phyloP scores from a whole-genome alignment of 2,797 vertebrate genomes.

The Hydrocynus forskahlii region DNA sequence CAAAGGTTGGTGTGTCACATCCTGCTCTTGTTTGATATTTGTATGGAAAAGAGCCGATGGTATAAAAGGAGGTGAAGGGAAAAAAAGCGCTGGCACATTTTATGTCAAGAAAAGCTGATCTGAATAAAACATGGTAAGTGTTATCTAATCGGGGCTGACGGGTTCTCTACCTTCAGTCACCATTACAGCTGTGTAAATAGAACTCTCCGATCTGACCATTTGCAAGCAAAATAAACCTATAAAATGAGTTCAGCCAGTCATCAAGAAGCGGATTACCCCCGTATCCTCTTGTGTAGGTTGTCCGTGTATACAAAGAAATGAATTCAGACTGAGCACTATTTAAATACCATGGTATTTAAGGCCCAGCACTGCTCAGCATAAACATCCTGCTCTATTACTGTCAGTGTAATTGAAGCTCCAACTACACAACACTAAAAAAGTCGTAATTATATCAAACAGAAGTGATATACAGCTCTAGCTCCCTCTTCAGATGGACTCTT shows the following conservation, averaged over 20 bases:
- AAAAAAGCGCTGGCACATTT: background rate
- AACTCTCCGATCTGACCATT: constrained; percentile 5
- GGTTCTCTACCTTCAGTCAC: constrained; percentile 34
- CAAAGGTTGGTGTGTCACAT: constrained; percentile 24
- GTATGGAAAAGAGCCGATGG: background rate
- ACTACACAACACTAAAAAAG: background rate
- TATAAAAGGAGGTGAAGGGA: constrained; percentile 1
- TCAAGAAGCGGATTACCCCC: background rate
- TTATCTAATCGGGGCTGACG: constrained; percentile 5
- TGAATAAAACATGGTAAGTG: constrained; percentile 19
- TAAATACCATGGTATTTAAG: no score
- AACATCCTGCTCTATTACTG: constrained; percentile 9
- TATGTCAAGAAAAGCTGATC: background rate
- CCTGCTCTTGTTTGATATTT: constrained; percentile 29
- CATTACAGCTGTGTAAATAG: constrained; percentile 29
- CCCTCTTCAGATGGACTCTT: background rate
- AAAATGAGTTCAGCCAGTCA: constrained; percentile 8
- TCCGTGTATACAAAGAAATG: background rate
- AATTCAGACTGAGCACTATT: background rate
- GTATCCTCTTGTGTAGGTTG: background rate
- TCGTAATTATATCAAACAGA: background rate
- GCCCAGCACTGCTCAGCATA: background rate
- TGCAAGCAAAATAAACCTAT: constrained; percentile 16
- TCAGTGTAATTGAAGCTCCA: background rate
- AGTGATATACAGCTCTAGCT: background rate